phyloP scores from a whole-genome alignment of 2,113 vertebrate species.

The Perccottus glenii region DNA sequence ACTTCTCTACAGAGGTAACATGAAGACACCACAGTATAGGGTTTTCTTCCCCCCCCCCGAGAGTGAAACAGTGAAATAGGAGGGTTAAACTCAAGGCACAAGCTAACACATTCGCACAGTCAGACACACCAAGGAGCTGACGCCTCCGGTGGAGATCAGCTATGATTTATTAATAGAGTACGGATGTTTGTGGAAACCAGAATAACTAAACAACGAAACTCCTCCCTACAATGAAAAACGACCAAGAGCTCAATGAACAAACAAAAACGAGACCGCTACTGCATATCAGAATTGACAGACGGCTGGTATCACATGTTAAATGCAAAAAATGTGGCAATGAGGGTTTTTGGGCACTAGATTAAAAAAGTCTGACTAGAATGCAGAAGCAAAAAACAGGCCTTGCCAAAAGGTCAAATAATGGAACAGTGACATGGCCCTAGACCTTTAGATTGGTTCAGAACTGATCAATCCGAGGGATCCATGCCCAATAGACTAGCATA shows the following conservation, averaged over 20 bases:
- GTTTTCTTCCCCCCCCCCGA: not conserved
- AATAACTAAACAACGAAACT: constrained; percentile 37
- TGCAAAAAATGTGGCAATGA: constrained; percentile 30
- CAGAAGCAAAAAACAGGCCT: no score
- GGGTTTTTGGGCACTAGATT: no score
- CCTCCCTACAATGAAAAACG: constrained; percentile 50
- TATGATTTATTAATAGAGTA: constrained; percentile 62
- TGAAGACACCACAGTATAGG: no score
- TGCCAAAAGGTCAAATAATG: no score
- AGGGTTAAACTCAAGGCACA: constrained; percentile 11
- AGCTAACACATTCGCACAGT: not conserved
- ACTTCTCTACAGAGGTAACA: not conserved
- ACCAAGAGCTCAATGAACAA: constrained; percentile 5
- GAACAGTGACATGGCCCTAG: no score
- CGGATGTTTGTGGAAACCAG: constrained; percentile 53
- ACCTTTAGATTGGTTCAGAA: no score
- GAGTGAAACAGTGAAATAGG: constrained; percentile 30
- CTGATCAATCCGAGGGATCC: no score
- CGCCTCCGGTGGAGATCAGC: constrained; percentile 22
- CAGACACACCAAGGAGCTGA: constrained; percentile 31
- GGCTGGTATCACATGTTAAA: constrained; percentile 52
- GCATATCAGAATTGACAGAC: constrained; percentile 31
- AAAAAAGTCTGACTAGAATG: no score
- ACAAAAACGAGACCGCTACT: not conserved
- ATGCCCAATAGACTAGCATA: no score